Base-by-base conservation (phyloP, 2,797 vertebrate genomes). In the Epinephelus malabaricus region DNA sequence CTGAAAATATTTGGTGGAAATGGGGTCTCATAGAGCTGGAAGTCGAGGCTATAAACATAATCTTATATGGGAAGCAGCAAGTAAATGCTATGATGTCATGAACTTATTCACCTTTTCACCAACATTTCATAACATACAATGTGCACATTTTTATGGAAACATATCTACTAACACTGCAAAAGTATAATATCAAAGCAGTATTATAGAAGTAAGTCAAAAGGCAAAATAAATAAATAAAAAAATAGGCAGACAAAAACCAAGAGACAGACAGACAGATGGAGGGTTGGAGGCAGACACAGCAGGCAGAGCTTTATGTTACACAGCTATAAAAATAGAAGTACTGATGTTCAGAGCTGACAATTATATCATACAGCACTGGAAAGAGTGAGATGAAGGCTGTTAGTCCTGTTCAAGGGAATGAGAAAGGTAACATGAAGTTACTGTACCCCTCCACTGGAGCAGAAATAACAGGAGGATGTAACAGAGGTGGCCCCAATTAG, bases 251-350 rank as follows among this genome's bases (percentile, higher is more conserved):
- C 34, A 34, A 6, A 66, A n/a, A 21, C 34, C 43, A 30, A 30
- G 27, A 30, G 19, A 25, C 23, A 3, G 17, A 69, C 25, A 67
- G 27, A 50, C 18, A 34, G 34, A 51, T 23, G 17, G 4, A 53
- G 45, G 14, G 45, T 19, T 64, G 9, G 34, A 69, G 34, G 13
- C 2, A 76, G 17, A 64, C 58, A 30, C 51, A 40, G 38, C 55
- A 77, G 53, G 68, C 40, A 21, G 19, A 69, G 49, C 11, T 47
- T 49, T 43, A 62, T 40, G 12, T 79, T 76, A 64, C 65, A 67
- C 12, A 6, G 50, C 19, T 38, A 14, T n/a, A 76, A 18, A 62
- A 67, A 76, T 64, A 83, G 51, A 50, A 46, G 46, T 59, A 76
- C 70, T 63, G 72, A 81, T 61, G 60, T 73, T 43, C 0, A 2